These are phyloP conservation scores for Eustalomyia histrio DNA, from an alignment of 2,888 invertebrate genomes.

Conservation along the genomic window DNA sequence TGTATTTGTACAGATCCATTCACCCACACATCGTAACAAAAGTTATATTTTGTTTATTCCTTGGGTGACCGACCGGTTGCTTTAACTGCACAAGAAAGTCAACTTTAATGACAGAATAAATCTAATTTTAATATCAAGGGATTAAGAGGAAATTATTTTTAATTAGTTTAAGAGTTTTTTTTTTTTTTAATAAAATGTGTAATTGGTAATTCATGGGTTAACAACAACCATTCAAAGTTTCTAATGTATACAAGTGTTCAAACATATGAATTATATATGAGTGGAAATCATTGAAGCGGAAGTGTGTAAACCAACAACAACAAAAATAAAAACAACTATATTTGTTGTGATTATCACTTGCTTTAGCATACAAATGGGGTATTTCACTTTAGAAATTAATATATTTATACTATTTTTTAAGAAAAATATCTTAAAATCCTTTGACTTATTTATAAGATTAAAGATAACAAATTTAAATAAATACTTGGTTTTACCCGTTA, in stretches of 20 bases:
- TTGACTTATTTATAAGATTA: too few relatives aligned
- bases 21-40: background rate
- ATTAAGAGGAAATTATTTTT: too few relatives aligned
- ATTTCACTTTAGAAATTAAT: background rate
- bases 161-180: too few relatives aligned
- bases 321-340: conserved; percentile 15
- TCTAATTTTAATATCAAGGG: too few relatives aligned
- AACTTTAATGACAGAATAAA: too few relatives aligned
- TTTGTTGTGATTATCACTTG: background rate
- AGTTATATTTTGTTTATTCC: background rate
- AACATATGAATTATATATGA: background rate
- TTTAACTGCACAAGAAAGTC: too few relatives aligned
- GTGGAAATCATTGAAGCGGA: conserved; percentile 21
- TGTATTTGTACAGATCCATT: too few relatives aligned
- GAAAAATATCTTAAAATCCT: too few relatives aligned
- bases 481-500: too few relatives aligned
- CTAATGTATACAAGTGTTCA: background rate
- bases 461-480: too few relatives aligned
- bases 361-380: background rate
- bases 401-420: too few relatives aligned
- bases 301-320: conserved; percentile 21
- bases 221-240: conserved; percentile 16
- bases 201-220: background rate
- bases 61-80: background rate
- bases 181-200: too few relatives aligned